Evolutionary conservation across 2,797 vertebrate species (phyloP), one percentile per base, ranked within the genome.

Genomic region (Urosaurus nigricauda): DNA sequence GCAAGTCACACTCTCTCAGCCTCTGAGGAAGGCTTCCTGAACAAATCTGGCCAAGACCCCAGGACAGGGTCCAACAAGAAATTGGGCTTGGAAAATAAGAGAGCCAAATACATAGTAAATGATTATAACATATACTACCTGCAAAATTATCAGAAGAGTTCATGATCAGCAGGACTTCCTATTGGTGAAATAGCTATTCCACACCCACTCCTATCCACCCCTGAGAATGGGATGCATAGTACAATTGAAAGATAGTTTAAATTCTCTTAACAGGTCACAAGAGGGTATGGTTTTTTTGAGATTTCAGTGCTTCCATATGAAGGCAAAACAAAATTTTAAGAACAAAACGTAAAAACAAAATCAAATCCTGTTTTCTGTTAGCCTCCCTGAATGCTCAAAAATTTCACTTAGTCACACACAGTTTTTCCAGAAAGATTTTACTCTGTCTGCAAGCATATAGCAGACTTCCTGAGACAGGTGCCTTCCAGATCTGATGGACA

Each of bases 281-380:
- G 94, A 93, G 85, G 93, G 92, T 95, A 84, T 90, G 93, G 94
- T 94, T 90, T 78, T 68, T 80, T n/a, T 58, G 90, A 93, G 89
- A 95, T 95, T 94, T 95, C 94, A 79, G 93, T 86, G 89, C 94
- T 90, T 93, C 82, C 92, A 91, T 87, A 92, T 94, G 93, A 71
- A 92, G 90, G 96, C 92, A 90, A 94, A 94, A 95, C 95, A 68
- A 95, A 84, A 92, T 68, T 94, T 94, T 56, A 82, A 93, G 94
- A 94, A 2, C 26, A 70, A 87, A 88, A 88, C 65, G 65, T 84
- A 63, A 86, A 40, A 21, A 0, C 84, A 78, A 84, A 90, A 77
- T 35, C 87, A 94, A 78, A 93, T 79, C 11, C 1, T 91, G 43
- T 79, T 79, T 90, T 95, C 83, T 89, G 93, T 90, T 92, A 75